These are phyloP conservation scores for Eilema caniola DNA, from an alignment of 2,888 invertebrate species.

Conservation along the genomic window DNA sequence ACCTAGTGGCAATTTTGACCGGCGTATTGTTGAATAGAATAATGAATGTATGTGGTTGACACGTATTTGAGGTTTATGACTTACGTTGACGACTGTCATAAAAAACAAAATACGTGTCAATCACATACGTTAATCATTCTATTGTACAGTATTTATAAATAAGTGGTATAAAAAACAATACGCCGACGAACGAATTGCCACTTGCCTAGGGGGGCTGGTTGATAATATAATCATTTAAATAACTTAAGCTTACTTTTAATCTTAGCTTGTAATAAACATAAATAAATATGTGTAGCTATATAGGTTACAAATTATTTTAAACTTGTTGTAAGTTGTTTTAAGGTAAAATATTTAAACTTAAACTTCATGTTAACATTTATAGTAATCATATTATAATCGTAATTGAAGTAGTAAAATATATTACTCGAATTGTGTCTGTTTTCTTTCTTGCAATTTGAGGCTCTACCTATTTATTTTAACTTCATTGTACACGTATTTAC, in stretches of 20 bases:
- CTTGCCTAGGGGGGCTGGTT: no score
- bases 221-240: background rate
- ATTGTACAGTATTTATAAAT: no score
- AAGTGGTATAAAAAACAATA: no score
- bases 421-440: background rate
- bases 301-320: background rate
- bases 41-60: no score
- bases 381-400: background rate
- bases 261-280: background rate
- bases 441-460: background rate
- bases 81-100: no score
- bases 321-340: background rate
- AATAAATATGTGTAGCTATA: background rate
- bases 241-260: background rate
- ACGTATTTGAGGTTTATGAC: no score
- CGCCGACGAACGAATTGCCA: no score
- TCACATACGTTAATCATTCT: no score
- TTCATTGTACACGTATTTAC: background rate
- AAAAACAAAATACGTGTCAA: no score
- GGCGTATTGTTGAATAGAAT: no score
- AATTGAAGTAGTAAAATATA: constrained; percentile 2
- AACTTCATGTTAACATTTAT: background rate
- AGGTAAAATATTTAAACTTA: no score
- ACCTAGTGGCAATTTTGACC: no score
- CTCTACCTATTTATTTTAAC: background rate